Evolutionary conservation across 2,888 invertebrate species (phyloP).

Genomic region (Amiota mariae): DNA sequence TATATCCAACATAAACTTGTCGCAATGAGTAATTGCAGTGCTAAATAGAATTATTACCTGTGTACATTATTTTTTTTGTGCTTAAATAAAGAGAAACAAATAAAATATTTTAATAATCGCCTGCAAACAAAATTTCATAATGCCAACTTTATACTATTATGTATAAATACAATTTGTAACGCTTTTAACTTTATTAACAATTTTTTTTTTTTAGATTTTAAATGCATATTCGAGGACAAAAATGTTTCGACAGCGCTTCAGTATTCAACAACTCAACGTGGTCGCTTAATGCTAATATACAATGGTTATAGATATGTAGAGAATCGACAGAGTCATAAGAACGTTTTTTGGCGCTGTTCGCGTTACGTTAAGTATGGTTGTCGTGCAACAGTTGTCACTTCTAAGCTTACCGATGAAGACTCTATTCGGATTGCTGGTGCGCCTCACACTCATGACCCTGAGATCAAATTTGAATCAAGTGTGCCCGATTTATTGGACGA

Average conservation of each 20-base stretch:
- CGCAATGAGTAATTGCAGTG: conserved; percentile 45
- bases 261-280: conserved; percentile 73
- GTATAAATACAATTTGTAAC: conserved; percentile 12
- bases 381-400: conserved; percentile 72
- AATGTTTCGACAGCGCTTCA: conserved; percentile 44
- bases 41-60: not conserved
- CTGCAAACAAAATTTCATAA: not conserved
- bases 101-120: not conserved
- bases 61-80: not conserved
- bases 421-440: conserved; percentile 70
- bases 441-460: conserved; percentile 71
- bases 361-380: conserved; percentile 73
- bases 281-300: conserved; percentile 72
- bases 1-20: conserved; percentile 66
- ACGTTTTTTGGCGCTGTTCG: conserved; percentile 73
- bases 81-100: not conserved
- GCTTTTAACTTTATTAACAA: conserved; percentile 27
- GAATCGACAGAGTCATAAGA: conserved; percentile 72
- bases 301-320: conserved; percentile 73
- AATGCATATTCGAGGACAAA: conserved; percentile 67
- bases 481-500: conserved; percentile 67
- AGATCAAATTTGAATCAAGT: conserved; percentile 64
- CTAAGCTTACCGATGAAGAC: conserved; percentile 67
- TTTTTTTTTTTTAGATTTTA: conserved; percentile 49
- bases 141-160: not conserved